These are phyloP conservation scores for Echinarachnius parma DNA, from an alignment of 53 echinoderm and acorn worm species.

Conservation along the genomic window DNA sequence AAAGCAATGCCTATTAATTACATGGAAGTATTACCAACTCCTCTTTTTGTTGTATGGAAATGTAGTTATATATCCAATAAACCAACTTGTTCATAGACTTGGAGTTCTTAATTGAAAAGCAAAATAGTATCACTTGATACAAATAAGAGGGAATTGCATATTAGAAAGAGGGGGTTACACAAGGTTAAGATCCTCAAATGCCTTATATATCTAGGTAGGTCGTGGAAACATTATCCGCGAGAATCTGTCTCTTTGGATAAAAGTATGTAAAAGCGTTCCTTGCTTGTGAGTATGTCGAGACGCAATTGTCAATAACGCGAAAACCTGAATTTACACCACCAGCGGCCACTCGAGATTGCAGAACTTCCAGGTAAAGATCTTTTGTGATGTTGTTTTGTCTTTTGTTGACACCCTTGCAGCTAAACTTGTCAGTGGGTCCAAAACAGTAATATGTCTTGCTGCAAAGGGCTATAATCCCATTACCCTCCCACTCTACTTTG, in stretches of 20 bases:
- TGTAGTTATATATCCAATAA: too few species aligned
- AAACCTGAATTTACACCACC: slow-evolving; percentile 48
- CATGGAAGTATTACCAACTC: too few species aligned
- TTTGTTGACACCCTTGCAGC: slow-evolving; percentile 70
- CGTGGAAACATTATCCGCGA: slow-evolving; percentile 50
- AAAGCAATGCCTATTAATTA: too few species aligned
- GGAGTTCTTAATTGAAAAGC: too few species aligned
- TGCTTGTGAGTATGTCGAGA: slow-evolving; percentile 45
- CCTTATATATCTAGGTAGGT: slow-evolving; percentile 62
- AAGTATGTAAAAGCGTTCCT: slow-evolving; percentile 53
- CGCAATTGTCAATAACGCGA: slow-evolving; percentile 2
- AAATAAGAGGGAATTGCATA: too few species aligned
- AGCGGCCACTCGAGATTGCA: neutral
- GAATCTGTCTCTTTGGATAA: slow-evolving; percentile 59
- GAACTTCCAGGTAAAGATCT: slow-evolving; percentile 22
- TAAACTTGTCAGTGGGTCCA: slow-evolving; percentile 48
- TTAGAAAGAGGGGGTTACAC: too few species aligned
- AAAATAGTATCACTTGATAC: too few species aligned
- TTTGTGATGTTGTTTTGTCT: slow-evolving; percentile 43
- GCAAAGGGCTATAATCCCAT: slow-evolving; percentile 56
- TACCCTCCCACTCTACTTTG: slow-evolving; percentile 71
- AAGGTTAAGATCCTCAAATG: too few species aligned
- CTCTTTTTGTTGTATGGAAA: too few species aligned
- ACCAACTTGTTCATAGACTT: too few species aligned
- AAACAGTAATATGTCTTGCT: slow-evolving; percentile 61